Base-by-base conservation (phyloP, 1,140 invertebrate species). In the Sycophaga agraensis region DNA sequence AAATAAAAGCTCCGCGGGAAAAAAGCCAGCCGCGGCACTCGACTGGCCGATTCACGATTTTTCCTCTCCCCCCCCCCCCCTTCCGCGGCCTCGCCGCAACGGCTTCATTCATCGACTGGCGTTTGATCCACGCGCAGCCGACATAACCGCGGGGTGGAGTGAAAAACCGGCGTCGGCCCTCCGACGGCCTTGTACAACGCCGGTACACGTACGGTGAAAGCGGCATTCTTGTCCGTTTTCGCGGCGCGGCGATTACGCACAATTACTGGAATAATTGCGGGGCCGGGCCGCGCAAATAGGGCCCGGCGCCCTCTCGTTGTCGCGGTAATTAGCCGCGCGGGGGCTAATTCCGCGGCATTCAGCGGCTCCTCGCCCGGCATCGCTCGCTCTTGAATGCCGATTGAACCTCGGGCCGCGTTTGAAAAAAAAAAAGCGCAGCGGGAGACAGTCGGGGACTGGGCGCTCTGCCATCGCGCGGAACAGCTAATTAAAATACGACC, bases 291-390 rank as follows among this genome's bases (percentile, higher is more conserved):
- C 21, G 28, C 4, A 17, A 3, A 34, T 5, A 19, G 64, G 45
- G 54, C 45, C 63, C 51, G 45, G 49, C 59, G 50, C 19, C n/a
- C 37, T 19, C 43, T 17, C 34, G 35, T 60, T 53, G 39, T 53
- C 66, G 57, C 50, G 51, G 66, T 76, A 73, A 76, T 76, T 76
- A 74, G 74, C 73, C 71, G 66, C n/a, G n/a, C n/a, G 60, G 66
- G 67, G 70, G 73, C 70, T 76, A 73, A 74, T 74, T 74, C 74
- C 53, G 64, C 35, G 54, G 24, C 65, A 63, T 72, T 75, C 73
- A 70, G 66, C 51, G 60, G 9, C 35, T 34, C 58, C 17, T 45
- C 66, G 14, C 16, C 19, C 16, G 21, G 14, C 35, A 22, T 50
- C 35, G 31, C 40, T 43, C n/a, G n/a, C n/a, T n/a, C n/a, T n/a